Conservation (phyloP, 2,113 vertebrate genomes). For the Sorex fumeus region DNA sequence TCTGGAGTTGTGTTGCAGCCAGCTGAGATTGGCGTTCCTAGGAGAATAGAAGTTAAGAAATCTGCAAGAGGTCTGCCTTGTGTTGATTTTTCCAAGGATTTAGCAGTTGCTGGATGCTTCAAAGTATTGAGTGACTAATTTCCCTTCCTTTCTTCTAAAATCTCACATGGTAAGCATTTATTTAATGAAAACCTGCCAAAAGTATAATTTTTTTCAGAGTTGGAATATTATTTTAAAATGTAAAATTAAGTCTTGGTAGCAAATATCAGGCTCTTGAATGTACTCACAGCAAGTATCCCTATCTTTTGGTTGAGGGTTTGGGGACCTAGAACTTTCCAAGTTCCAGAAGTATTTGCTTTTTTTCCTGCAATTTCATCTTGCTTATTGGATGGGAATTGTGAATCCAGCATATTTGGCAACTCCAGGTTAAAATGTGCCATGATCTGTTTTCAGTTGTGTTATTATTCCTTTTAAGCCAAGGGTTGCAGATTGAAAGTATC, state of each 20-base stretch:
- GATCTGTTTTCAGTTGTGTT: constrained; percentile 72
- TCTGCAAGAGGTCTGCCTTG: constrained; percentile 70
- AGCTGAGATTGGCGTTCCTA: constrained; percentile 62
- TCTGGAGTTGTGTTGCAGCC: constrained; percentile 27
- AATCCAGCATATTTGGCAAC: constrained; percentile 68
- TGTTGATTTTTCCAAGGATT: constrained; percentile 78
- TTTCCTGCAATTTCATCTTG: constrained; percentile 48
- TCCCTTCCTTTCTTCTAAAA: constrained; percentile 78
- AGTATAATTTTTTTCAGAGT: constrained; percentile 75
- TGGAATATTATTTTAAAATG: constrained; percentile 86
- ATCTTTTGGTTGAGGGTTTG: constrained; percentile 65
- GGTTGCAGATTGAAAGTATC: constrained; percentile 51
- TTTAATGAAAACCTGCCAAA: constrained; percentile 86
- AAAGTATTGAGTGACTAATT: constrained; percentile 84
- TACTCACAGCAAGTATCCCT: constrained; percentile 70
- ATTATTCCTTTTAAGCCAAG: constrained; percentile 57
- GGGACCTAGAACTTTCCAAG: constrained; percentile 10
- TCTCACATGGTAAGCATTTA: constrained; percentile 85
- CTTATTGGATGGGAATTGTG: constrained; percentile 52
- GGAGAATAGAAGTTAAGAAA: constrained; percentile 77
- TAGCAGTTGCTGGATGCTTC: constrained; percentile 82
- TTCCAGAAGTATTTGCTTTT: constrained; percentile 68
- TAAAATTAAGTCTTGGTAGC: constrained; percentile 52
- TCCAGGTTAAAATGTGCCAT: constrained; percentile 50
- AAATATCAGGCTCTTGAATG: constrained; percentile 79